Base-by-base conservation (phyloP, 1,140 invertebrate species). In the Tachypleus tridentatus region DNA sequence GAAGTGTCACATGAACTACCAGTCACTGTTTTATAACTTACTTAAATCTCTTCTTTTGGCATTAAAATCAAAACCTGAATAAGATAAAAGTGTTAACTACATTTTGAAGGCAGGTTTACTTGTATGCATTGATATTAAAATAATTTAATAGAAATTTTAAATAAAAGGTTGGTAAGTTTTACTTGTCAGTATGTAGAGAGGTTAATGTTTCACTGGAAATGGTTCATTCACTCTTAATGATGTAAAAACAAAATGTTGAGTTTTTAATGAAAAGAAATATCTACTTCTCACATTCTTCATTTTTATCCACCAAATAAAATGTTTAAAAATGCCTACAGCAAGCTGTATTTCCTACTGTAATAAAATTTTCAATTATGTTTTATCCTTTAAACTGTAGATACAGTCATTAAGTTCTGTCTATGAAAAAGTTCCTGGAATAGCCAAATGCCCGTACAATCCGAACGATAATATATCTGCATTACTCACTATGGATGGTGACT, bases 401-500 rank as follows among this genome's bases (percentile, higher is more conserved):
- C 66, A 66, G 51, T 61, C 68, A 3, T 48, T 69, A 6, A 66
- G 59, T 60, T 11, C 56, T 49, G 64, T 63, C 6, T 51, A 57
- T 7, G 65, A 51, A 5, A 63, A 63, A 62, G 59, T 58, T 3
- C 49, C 57, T 11, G 92, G 89, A 9, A 84, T 87, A 72, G 91
- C 89, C 49, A 80, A 88, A 62, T 94, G 93, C 77, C 93, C 93
- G 4, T 95, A 91, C 78, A 90, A 93, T 77, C 93, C 93, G 7
- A 83, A 87, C 69, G 91, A 97, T 76, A 97, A 97, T 76, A 94
- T 89, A 72, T 96, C 93, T 29, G 87, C 90, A 5, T 80, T 94
- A 4, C 78, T 94, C 70, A 84, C 88, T 3, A 77, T 80, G 57
- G 81, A 82, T 63, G 87, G 87, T 1, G 84, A 89, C 66, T 86